These are phyloP conservation scores for Xenopus petersii DNA, from an alignment of 2,797 vertebrate species.

Conservation along the genomic window DNA sequence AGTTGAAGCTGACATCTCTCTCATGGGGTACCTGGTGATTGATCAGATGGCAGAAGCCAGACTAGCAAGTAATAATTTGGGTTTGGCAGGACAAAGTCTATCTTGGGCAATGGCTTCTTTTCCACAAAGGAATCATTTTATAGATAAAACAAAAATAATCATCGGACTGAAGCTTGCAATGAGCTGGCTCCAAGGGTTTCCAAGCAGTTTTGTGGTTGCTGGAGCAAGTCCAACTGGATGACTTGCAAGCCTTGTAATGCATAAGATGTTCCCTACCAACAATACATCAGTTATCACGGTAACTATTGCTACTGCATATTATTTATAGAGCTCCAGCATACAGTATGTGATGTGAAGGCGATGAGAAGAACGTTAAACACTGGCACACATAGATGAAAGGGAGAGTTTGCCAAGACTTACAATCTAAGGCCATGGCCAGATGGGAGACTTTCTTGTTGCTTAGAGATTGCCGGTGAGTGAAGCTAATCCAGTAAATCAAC, in stretches of 20 bases:
- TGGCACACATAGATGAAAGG: too few relatives aligned
- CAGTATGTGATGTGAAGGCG: too few relatives aligned
- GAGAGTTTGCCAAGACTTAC: too few relatives aligned
- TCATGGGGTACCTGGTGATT: slow-evolving; percentile 6
- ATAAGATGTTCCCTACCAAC: slow-evolving; percentile 32
- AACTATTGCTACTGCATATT: neutral
- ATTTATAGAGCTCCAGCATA: too few relatives aligned
- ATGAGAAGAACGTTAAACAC: too few relatives aligned
- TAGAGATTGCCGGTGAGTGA: too few relatives aligned
- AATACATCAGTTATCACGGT: slow-evolving; percentile 25
- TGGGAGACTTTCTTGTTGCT: too few relatives aligned
- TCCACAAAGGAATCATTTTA: slow-evolving; percentile 30
- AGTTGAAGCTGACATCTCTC: too few relatives aligned
- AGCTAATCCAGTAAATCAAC: too few relatives aligned
- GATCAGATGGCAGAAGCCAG: slow-evolving; percentile 24
- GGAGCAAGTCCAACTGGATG: slow-evolving; percentile 32
- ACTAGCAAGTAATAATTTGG: slow-evolving; percentile 28
- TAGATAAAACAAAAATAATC: slow-evolving; percentile 41
- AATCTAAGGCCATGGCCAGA: too few relatives aligned
- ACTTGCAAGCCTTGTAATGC: slow-evolving; percentile 38
- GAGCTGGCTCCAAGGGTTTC: slow-evolving; percentile 31
- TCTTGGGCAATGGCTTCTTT: slow-evolving; percentile 29
- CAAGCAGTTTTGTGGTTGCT: slow-evolving; percentile 36
- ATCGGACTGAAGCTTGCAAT: slow-evolving; percentile 23
- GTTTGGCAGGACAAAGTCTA: slow-evolving; percentile 28